phyloP scores from a whole-genome alignment of 1,140 invertebrate genomes.

The Chrysomallon squamiferum region DNA sequence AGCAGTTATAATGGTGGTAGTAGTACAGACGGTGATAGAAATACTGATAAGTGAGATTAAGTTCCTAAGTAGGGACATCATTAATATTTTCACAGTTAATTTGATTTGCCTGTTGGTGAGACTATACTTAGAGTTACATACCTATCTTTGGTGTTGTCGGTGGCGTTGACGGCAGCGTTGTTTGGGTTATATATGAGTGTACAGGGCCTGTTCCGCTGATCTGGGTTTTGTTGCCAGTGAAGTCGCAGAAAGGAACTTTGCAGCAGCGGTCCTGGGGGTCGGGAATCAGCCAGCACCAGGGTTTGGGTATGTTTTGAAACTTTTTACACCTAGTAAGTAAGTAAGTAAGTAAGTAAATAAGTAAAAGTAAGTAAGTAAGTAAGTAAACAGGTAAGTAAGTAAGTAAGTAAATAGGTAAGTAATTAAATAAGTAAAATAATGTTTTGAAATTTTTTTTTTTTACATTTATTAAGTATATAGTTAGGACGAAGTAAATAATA shows the following conservation, averaged over 20 bases:
- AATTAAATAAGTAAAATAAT: not conserved
- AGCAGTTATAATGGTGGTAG: too few relatives aligned
- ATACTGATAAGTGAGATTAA: too few relatives aligned
- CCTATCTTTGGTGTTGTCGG: conserved; percentile 3
- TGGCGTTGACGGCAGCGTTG: not conserved
- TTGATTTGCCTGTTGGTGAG: too few relatives aligned
- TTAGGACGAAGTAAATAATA: not conserved
- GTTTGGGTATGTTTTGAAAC: not conserved
- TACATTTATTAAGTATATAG: not conserved
- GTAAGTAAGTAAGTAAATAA: not conserved
- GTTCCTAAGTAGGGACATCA: too few relatives aligned
- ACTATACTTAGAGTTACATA: too few relatives aligned
- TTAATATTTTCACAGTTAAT: too few relatives aligned
- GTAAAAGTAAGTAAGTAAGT: not conserved
- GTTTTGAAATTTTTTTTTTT: not conserved
- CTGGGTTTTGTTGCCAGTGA: not conserved
- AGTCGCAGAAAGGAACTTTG: conserved; percentile 38
- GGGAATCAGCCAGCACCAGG: conserved; percentile 27
- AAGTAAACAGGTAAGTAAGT: not conserved
- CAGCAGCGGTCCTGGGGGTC: conserved; percentile 42
- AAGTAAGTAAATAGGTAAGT: not conserved
- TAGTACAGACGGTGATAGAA: too few relatives aligned
- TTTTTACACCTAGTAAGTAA: not conserved
- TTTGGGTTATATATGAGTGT: not conserved
- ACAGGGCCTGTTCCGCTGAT: not conserved